Conservation (phyloP, 2,888 invertebrate genomes). For the Eilema sororculum region DNA sequence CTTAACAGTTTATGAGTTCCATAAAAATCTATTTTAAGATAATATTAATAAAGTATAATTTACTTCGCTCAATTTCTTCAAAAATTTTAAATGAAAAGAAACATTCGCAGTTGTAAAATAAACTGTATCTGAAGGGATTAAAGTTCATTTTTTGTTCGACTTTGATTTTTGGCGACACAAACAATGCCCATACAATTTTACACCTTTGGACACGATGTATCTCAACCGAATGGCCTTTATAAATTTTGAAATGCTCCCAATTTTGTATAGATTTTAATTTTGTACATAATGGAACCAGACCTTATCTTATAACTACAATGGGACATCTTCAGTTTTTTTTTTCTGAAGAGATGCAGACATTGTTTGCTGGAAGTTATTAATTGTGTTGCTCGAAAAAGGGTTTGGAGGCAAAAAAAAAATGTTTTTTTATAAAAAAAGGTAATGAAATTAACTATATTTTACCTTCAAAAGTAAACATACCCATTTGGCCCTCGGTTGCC, state of each 20-base stretch:
- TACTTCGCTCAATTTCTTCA: slow-evolving; percentile 20
- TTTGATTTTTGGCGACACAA: slow-evolving; percentile 33
- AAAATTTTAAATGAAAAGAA: slow-evolving; percentile 24
- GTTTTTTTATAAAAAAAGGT: slow-evolving; percentile 25
- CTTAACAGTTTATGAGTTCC: slow-evolving; percentile 9
- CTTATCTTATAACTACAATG: slow-evolving; percentile 34
- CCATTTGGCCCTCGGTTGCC: slow-evolving; percentile 79
- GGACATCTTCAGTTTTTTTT: slow-evolving; percentile 31
- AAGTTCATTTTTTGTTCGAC: slow-evolving; percentile 26
- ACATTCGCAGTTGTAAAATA: slow-evolving; percentile 15
- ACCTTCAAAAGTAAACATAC: slow-evolving; percentile 64
- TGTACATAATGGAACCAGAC: slow-evolving; percentile 41
- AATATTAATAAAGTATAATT: slow-evolving; percentile 28
- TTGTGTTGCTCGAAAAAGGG: slow-evolving; percentile 17
- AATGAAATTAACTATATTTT: slow-evolving; percentile 19
- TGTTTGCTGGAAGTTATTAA: slow-evolving; percentile 40
- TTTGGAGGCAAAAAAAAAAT: slow-evolving; percentile 27
- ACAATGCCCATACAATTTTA: slow-evolving; percentile 71
- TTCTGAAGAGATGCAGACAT: slow-evolving; percentile 32
- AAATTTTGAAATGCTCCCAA: slow-evolving; percentile 55
- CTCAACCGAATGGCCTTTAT: slow-evolving; percentile 58
- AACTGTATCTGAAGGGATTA: slow-evolving; percentile 20
- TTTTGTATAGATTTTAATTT: slow-evolving; percentile 65
- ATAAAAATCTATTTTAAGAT: slow-evolving; percentile 35
- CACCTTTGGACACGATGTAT: slow-evolving; percentile 60